Evolutionary conservation across 2,888 invertebrate genomes (phyloP), one percentile per base, ranked within the genome.

Genomic region (Diarsia dahlii): DNA sequence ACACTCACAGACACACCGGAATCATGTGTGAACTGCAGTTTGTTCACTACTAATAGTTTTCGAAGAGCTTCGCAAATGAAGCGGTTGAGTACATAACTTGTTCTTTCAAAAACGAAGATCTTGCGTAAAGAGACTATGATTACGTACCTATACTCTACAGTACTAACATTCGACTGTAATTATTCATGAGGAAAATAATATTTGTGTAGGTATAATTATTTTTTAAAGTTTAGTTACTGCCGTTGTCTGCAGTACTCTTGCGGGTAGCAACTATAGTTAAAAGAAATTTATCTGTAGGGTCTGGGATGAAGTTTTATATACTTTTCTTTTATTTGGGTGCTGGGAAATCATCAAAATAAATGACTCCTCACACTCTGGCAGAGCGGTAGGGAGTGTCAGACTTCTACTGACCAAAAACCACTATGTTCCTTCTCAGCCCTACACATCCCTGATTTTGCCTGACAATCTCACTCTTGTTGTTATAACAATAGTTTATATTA

Each of bases 1-100:
- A 87, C 87, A 84, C 5, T 39, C 39, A 4, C 39, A 39, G 39
- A 39, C 39, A 39, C 5, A 0, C 78, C 80, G 78, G 82, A 74
- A 88, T 86, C 86, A 88, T 90, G 90, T 87, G 89, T 69, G 75
- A 75, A 86, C 54, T 75, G 79, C 74, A 77, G 58, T 66, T 28
- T 45, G 56, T 34, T 15, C 58, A 12, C 62, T 80, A 78, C 86
- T 56, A 73, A 39, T 48, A 10, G 65, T 68, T 68, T 66, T 45
- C 68, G 45, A 74, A 46, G 15, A 50, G 50, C 39, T 63, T 48
- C 18, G 50, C 15, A 65, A 60, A 76, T 45, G 1, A 54, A 76
- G 28, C 10, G 20, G 39, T 82, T 81, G 28, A 28, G 2, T 56
- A n/a, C 62, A 3, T 60, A 13, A 56, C 12, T n/a, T 34, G 6